A percentile compares a stretch with the other conserved stretches of the same genome.
Conservation (phyloP, 2,888 invertebrate species). For the Dioctria linearis region DNA sequence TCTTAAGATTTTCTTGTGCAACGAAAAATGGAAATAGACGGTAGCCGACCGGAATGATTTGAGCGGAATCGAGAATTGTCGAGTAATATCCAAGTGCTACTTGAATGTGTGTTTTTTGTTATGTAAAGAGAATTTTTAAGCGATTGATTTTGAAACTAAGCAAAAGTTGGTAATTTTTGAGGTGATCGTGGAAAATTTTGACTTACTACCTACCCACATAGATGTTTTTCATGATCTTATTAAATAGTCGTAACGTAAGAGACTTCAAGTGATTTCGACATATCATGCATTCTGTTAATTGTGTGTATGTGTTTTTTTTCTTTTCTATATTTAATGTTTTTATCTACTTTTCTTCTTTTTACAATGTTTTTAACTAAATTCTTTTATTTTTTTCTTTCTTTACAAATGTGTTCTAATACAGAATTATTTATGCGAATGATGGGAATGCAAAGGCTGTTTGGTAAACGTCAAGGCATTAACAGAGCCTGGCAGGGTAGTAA, state of each 20-base stretch:
- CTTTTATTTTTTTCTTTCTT: conserved; percentile 28
- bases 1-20: conserved; percentile 24
- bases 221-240: not conserved
- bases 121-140: not conserved
- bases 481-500: conserved; percentile 72
- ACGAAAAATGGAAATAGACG: conserved; percentile 2
- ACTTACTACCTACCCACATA: too few species aligned
- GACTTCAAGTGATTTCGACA: not conserved
- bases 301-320: not conserved
- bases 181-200: not conserved
- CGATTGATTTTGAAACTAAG: not conserved
- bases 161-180: not conserved
- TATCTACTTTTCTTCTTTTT: not conserved
- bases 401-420: conserved; percentile 60
- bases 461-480: conserved; percentile 72
- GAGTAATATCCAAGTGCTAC: not conserved
- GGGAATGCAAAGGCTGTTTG: conserved; percentile 72
- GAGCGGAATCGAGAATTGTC: not conserved
- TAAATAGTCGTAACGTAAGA: not conserved
- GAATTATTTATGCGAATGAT: conserved; percentile 73
- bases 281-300: not conserved
- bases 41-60: not conserved
- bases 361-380: conserved; percentile 3
- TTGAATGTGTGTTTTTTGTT: not conserved
- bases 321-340: not conserved